Base-by-base conservation (phyloP, 2,113 vertebrate species). In the Spea bombifrons region DNA sequence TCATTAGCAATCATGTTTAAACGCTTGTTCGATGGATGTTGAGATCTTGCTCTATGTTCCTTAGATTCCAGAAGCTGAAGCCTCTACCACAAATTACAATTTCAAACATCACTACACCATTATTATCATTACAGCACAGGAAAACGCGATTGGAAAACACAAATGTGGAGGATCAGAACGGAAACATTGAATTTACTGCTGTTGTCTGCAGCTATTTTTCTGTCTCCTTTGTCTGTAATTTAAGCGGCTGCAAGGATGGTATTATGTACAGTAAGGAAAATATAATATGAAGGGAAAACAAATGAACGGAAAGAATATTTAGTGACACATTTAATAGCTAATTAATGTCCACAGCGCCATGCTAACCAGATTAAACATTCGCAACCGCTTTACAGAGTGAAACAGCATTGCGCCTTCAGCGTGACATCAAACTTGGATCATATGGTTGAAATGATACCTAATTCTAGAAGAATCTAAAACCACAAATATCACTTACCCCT, bases 401-500 rank as follows among this genome's bases (percentile, higher is more conserved):
- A 7, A 52, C 9, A 68, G 53, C 52, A 69, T 59, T 45, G 43
- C 17, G 52, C n/a, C 64, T 53, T 16, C 44, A 69, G 53, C 66
- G 49, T 43, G 46, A 9, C 64, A 46, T 55, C 17, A 10, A 55
- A 15, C 65, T 53, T n/a, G 61, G 52, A 66, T 57, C 43, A 50
- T 63, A 77, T 71, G 66, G 4, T 7, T 17, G 52, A 3, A 8
- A 76, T 16, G 5, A 69, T 70, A 70, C 63, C 66, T 61, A 77
- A 77, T 77, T 70, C 70, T 17, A 46, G 46, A 61, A 12, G n/a
- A 50, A 61, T 59, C 59, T 5, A 53, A 48, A 10, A 57, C 30
- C 30, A 73, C 16, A 46, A 73, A 44, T 5, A 50, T 67, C 13
- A 91, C 92, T 86, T 96, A 99, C 97, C 97, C 91, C 94, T 94